phyloP scores from a whole-genome alignment of 1,140 invertebrate species.

The Drosophila mayri region DNA sequence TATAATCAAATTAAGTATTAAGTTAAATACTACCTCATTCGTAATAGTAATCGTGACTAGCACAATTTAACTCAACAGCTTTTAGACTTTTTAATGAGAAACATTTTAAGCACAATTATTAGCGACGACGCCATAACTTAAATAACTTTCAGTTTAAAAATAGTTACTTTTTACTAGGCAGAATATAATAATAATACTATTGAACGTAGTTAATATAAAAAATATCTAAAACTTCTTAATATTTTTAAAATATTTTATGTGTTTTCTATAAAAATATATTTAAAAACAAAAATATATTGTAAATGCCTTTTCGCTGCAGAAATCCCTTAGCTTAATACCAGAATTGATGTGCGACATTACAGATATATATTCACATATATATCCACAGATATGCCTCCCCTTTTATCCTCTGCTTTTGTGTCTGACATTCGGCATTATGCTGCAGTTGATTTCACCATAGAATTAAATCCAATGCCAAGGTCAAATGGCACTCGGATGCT shows the following conservation, averaged over 20 bases:
- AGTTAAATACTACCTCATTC: neutral
- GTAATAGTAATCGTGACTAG: conserved; percentile 4
- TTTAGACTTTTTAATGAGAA: conserved; percentile 1
- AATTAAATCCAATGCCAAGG: conserved; percentile 82
- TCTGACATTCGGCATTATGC: conserved; percentile 56
- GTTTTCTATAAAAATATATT: neutral
- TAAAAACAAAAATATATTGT: neutral
- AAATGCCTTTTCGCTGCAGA: neutral
- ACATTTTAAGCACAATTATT: neutral
- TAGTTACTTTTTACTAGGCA: neutral
- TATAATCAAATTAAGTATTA: neutral
- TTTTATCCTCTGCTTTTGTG: neutral
- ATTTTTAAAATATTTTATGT: neutral
- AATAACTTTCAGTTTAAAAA: neutral
- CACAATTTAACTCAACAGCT: neutral
- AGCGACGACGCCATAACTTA: neutral
- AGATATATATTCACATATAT: too few relatives aligned
- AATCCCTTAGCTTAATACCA: conserved; percentile 34
- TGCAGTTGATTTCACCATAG: conserved; percentile 72
- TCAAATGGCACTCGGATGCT: conserved; percentile 64
- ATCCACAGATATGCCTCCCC: conserved; percentile 3
- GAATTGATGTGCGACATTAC: conserved; percentile 19
- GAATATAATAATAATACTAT: neutral
- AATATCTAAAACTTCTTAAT: neutral
- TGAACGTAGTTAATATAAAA: neutral